These are phyloP conservation scores for Microctenopoma stevenorrisi DNA, from an alignment of 2,797 vertebrate species.

Conservation along the genomic window DNA sequence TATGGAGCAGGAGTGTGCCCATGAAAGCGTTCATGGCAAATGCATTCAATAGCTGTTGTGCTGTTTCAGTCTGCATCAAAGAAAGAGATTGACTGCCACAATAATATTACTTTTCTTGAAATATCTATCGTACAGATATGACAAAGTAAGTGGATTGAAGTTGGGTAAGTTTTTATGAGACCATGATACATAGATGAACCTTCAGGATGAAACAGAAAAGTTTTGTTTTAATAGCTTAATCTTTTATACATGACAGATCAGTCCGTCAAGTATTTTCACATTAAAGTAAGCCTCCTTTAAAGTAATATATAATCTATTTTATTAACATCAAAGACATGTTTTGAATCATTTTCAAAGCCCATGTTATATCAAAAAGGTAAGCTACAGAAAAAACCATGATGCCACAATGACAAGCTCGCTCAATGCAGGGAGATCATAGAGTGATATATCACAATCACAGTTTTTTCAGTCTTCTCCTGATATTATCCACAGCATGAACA, in stretches of 20 bases:
- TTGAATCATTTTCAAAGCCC: conserved; percentile 14
- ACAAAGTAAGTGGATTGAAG: conserved; percentile 23
- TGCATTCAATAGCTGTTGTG: no score
- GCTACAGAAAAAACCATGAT: conserved; percentile 13
- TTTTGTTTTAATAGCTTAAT: conserved; percentile 42
- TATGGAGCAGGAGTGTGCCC: no score
- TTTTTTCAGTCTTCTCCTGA: conserved; percentile 2
- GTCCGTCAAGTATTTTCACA: conserved; percentile 14
- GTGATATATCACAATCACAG: conserved; percentile 18
- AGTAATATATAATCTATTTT: conserved; percentile 14
- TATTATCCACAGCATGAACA: conserved; percentile 15
- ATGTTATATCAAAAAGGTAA: conserved; percentile 6
- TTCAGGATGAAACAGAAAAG: conserved; percentile 34
- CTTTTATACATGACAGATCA: conserved; percentile 39
- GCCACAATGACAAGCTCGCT: conserved; percentile 22
- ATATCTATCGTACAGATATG: not conserved
- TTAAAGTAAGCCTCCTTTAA: conserved; percentile 3
- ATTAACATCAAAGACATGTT: conserved; percentile 4
- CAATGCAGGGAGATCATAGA: conserved; percentile 24
- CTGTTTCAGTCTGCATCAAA: no score
- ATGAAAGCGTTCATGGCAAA: no score
- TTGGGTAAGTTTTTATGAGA: conserved; percentile 30
- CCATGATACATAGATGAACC: conserved; percentile 40
- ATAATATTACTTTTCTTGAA: no score
- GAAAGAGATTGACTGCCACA: no score